A percentile compares a stretch with the other conserved stretches of the same genome.
Evolutionary conservation across 2,797 vertebrate species (phyloP).

Genomic region (Smutsia temminckii): DNA sequence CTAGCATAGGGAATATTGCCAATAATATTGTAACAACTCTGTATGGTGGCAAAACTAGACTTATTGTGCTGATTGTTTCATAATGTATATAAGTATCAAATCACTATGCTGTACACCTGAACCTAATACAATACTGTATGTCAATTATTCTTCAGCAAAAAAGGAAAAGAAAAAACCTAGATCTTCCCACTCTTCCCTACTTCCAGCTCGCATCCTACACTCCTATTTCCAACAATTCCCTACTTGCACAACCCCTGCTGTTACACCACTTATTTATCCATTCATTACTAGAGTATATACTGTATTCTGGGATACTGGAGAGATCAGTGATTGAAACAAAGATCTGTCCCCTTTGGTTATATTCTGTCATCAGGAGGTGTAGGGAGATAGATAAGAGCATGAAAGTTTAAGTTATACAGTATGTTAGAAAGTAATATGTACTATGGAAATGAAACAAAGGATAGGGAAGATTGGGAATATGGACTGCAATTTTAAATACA

Average conservation of each 20-base stretch:
- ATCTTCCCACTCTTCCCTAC: background rate
- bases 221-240: background rate
- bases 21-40: background rate
- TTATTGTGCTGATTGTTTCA: background rate
- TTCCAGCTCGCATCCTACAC: background rate
- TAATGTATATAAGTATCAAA: background rate
- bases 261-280: background rate
- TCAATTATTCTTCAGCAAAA: background rate
- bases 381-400: background rate
- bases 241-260: background rate
- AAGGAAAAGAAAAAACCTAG: background rate
- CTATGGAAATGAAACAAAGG: background rate
- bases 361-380: background rate
- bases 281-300: background rate
- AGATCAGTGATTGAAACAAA: background rate
- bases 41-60: background rate
- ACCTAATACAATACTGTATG: background rate
- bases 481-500: background rate
- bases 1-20: background rate
- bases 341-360: background rate
- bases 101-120: background rate
- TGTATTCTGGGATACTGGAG: background rate
- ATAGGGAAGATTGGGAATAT: background rate
- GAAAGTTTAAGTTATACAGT: background rate
- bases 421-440: background rate